Percentiles rank a stretch among this genome's conserved stretches.
phyloP scores from a whole-genome alignment of 2,797 vertebrate species.

The Podarcis lilfordi region DNA sequence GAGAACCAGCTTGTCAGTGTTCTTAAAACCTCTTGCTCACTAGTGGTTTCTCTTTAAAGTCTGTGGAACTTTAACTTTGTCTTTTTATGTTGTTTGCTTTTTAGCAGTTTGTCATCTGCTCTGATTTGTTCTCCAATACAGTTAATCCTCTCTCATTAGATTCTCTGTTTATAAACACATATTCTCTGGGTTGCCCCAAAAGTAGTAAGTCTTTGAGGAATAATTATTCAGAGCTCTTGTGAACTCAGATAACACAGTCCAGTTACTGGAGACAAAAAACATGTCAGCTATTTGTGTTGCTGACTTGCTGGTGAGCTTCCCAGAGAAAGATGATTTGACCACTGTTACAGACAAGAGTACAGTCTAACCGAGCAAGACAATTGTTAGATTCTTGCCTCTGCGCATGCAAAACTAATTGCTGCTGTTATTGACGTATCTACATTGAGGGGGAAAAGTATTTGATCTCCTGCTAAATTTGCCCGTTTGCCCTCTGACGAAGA shows the following conservation, averaged over 20 bases:
- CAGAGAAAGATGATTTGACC: not conserved
- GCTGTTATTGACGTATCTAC: not conserved
- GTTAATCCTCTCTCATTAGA: not conserved
- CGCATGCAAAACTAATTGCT: not conserved
- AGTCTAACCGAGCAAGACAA: not conserved
- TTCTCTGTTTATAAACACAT: not conserved
- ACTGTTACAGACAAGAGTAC: not conserved
- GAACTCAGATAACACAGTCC: not conserved
- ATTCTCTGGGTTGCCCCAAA: not conserved
- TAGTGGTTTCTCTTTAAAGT: not conserved
- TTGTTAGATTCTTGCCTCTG: not conserved
- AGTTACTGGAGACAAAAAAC: not conserved
- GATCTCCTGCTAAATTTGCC: no score
- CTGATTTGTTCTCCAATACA: not conserved
- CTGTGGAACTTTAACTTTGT: not conserved
- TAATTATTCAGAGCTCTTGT: not conserved
- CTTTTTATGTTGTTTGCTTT: not conserved
- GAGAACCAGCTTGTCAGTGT: not conserved
- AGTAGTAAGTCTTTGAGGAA: not conserved
- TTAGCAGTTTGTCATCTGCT: not conserved
- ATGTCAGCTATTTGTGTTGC: no score
- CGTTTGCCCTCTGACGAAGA: no score
- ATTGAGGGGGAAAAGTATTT: no score
- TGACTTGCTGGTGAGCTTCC: not conserved
- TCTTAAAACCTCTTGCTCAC: not conserved